A percentile compares a stretch with the other conserved stretches of the same genome.
Evolutionary conservation across 2,888 invertebrate genomes (phyloP).

Genomic region (Cerceris ruficornis): DNA sequence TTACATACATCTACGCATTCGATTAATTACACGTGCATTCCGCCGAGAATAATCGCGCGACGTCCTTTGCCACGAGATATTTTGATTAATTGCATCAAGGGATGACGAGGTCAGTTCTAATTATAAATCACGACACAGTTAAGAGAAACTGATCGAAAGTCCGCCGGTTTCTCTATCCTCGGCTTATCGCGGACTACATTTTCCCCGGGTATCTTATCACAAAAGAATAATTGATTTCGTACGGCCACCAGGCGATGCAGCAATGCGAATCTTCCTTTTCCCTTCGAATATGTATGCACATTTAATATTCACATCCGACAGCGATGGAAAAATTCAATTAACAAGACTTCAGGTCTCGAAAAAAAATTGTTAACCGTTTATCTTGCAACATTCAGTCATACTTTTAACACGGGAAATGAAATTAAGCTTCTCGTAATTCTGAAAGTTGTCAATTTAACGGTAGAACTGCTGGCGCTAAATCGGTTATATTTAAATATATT

Average conservation of each 20-base stretch:
- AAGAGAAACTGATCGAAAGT: conserved; percentile 42
- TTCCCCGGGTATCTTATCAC: conserved; percentile 30
- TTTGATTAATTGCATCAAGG: conserved; percentile 56
- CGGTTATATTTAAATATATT: no score
- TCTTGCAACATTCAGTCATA: no score
- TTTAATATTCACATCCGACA: no score
- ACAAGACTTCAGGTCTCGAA: no score
- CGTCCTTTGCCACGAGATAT: conserved; percentile 24
- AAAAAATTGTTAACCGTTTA: no score
- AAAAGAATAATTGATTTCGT: conserved; percentile 22
- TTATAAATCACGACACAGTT: conserved; percentile 60
- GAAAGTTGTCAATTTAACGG: no score
- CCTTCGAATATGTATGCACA: no score
- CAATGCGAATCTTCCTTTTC: neutral
- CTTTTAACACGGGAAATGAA: no score
- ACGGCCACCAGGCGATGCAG: neutral
- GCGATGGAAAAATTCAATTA: no score
- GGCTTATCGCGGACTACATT: conserved; percentile 36
- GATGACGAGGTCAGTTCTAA: conserved; percentile 50
- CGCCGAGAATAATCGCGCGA: conserved; percentile 47
- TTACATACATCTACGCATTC: conserved; percentile 25
- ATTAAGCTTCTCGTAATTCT: no score
- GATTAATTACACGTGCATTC: conserved; percentile 49
- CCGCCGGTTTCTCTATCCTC: conserved; percentile 20
- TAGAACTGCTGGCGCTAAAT: no score